Percentiles rank a stretch among this genome's conserved stretches.
phyloP scores from a whole-genome alignment of 2,888 invertebrate genomes.

The Agrotis ipsilon region DNA sequence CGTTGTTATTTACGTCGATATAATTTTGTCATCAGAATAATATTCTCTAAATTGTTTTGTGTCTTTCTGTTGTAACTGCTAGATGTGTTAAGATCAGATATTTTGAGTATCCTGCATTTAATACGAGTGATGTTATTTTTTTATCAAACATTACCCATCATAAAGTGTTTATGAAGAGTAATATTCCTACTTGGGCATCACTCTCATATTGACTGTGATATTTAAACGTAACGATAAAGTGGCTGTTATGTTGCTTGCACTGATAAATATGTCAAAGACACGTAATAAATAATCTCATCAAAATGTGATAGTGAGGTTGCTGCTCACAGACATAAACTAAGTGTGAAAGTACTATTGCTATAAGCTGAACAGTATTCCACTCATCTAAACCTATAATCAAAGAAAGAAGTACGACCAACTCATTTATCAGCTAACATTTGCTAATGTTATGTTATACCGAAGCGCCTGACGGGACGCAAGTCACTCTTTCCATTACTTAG shows the following conservation, averaged over 20 bases:
- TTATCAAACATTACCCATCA: no score
- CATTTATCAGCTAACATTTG: background rate
- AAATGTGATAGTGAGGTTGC: background rate
- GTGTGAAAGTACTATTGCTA: background rate
- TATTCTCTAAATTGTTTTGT: constrained; percentile 14
- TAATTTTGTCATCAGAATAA: constrained; percentile 1
- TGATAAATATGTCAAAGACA: background rate
- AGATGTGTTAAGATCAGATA: constrained; percentile 4
- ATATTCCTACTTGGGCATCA: no score
- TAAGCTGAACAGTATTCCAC: background rate
- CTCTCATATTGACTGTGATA: no score
- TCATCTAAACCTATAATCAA: background rate
- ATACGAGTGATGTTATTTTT: no score
- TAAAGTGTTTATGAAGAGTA: no score
- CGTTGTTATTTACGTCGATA: background rate
- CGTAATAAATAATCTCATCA: no score
- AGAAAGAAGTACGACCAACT: background rate
- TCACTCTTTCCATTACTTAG: constrained; percentile 32
- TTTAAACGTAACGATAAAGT: no score
- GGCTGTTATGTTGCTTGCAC: no score
- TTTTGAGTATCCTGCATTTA: no score
- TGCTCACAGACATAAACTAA: background rate
- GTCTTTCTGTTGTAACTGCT: background rate
- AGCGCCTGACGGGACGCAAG: constrained; percentile 9
- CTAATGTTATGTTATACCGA: constrained; percentile 9